phyloP scores from a whole-genome alignment of 2,888 invertebrate species.

The Tuberolachnus salignus region DNA sequence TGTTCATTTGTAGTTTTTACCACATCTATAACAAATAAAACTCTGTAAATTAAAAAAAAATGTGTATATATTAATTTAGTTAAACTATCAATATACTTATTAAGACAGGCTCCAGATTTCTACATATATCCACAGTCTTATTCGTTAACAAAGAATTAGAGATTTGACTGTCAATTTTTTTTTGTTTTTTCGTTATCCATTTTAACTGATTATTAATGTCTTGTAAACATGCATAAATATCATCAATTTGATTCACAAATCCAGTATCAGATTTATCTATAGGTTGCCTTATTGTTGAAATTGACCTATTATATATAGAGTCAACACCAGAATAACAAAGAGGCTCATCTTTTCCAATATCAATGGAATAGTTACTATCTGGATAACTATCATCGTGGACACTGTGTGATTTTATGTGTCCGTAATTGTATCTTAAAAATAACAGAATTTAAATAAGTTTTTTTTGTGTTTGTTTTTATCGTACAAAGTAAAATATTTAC shows the following conservation, averaged over 20 bases:
- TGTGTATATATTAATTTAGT: not conserved
- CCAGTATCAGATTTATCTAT: not conserved
- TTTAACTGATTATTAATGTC: constrained; percentile 16
- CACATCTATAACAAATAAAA: constrained; percentile 9
- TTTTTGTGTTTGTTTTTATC: not conserved
- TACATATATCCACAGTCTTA: not conserved
- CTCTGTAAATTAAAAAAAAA: not conserved
- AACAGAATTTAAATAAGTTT: not conserved
- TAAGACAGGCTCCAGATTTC: constrained; percentile 15
- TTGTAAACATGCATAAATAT: not conserved
- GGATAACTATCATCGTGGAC: not conserved
- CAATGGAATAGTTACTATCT: not conserved
- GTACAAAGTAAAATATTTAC: not conserved
- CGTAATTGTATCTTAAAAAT: not conserved
- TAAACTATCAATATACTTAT: not conserved
- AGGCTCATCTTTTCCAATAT: constrained; percentile 6
- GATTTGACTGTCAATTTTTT: constrained; percentile 17
- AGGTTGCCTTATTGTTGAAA: constrained; percentile 5
- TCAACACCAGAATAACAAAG: constrained; percentile 1
- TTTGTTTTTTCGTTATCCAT: constrained; percentile 11
- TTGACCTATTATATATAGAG: not conserved
- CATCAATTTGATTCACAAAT: not conserved
- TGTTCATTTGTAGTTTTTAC: constrained; percentile 4
- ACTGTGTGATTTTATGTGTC: too few relatives aligned
- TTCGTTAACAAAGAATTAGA: not conserved